These are phyloP conservation scores for Nesoenas mayeri DNA, from an alignment of 2,113 vertebrate species.

Conservation along the genomic window DNA sequence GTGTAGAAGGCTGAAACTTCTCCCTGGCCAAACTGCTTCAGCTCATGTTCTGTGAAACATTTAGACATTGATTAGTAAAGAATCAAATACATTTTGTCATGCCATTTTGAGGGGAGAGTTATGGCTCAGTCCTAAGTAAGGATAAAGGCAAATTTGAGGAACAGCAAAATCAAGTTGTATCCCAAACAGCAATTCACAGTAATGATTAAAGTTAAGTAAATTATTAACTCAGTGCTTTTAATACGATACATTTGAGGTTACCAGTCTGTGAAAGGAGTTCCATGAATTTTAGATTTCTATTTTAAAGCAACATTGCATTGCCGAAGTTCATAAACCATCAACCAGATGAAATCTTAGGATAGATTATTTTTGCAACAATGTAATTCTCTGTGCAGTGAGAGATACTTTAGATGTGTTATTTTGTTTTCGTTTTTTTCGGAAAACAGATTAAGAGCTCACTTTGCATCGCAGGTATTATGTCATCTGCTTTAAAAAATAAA, in stretches of 20 bases:
- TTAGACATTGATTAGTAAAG: background rate
- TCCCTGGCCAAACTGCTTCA: background rate
- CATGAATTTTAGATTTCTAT: background rate
- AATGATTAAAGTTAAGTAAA: background rate
- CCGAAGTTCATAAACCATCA: background rate
- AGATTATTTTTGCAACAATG: background rate
- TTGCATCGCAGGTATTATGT: background rate
- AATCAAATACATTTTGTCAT: background rate
- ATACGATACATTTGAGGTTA: background rate
- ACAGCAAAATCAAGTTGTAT: background rate
- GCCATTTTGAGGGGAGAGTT: background rate
- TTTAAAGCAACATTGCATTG: background rate
- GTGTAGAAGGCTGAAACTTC: background rate
- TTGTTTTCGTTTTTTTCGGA: background rate
- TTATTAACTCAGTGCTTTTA: constrained; percentile 13
- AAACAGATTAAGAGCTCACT: background rate
- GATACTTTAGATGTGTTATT: background rate
- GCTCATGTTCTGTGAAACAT: background rate
- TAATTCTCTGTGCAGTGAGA: background rate
- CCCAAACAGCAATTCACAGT: background rate
- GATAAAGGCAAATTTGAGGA: background rate
- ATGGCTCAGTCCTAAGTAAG: background rate
- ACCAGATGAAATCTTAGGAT: background rate
- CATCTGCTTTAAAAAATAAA: background rate
- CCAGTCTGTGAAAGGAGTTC: background rate